phyloP scores from a whole-genome alignment of 2,888 invertebrate genomes.

The Saturnia japonica region DNA sequence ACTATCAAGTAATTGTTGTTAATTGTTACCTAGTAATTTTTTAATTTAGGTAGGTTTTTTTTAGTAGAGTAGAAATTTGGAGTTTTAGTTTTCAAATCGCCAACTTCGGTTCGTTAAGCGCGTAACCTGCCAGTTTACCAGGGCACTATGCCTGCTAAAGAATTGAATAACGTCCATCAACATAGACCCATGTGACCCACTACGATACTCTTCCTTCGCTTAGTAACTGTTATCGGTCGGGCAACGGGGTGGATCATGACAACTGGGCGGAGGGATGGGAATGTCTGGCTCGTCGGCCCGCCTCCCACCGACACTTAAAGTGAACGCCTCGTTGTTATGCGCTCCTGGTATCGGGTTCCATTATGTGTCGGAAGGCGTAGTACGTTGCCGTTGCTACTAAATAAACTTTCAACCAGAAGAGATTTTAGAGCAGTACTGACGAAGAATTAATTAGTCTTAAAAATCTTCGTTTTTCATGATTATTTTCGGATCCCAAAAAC shows the following conservation, averaged over 20 bases:
- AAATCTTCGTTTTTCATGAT: no score
- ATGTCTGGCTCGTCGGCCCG: slow-evolving; percentile 73
- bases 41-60: no score
- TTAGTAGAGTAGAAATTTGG: no score
- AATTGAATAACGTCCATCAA: slow-evolving; percentile 41
- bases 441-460: no score
- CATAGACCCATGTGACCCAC: slow-evolving; percentile 47
- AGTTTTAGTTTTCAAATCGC: neutral
- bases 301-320: slow-evolving; percentile 69
- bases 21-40: no score
- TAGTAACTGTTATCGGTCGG: slow-evolving; percentile 42
- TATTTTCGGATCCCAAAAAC: no score
- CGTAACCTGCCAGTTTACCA: slow-evolving; percentile 34
- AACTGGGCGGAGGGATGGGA: slow-evolving; percentile 72
- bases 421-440: no score
- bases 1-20: no score
- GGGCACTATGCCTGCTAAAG: slow-evolving; percentile 31
- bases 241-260: slow-evolving; percentile 64
- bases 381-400: neutral
- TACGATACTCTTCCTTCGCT: slow-evolving; percentile 46
- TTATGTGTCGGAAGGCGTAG: slow-evolving; percentile 35
- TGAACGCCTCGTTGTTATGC: slow-evolving; percentile 74
- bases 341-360: slow-evolving; percentile 68
- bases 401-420: neutral
- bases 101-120: slow-evolving; percentile 39